Evolutionary conservation across 2,888 invertebrate genomes (phyloP).

Genomic region (Panzeria rudis): DNA sequence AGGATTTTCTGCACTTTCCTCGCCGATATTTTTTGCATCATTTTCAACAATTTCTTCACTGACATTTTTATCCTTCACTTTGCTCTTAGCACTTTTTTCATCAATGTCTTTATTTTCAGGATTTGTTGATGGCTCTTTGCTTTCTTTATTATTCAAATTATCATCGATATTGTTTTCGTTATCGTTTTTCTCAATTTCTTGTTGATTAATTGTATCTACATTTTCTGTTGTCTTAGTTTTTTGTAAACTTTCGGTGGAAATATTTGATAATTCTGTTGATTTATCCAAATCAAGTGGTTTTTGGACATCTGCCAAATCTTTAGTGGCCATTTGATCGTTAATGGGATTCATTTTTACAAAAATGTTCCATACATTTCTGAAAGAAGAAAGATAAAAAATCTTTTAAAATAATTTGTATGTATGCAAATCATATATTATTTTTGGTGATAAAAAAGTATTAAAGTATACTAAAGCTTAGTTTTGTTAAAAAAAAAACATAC

Average conservation of each 20-base stretch:
- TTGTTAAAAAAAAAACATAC: too few species aligned
- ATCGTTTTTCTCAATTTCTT: background rate
- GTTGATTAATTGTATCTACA: background rate
- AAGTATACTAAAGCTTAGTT: too few species aligned
- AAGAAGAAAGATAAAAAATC: background rate
- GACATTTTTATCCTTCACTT: background rate
- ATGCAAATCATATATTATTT: background rate
- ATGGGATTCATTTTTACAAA: constrained; percentile 48
- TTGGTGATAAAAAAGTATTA: too few species aligned
- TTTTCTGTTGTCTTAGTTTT: constrained; percentile 2
- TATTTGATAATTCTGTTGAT: constrained; percentile 2
- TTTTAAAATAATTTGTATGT: background rate
- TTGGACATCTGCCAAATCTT: background rate
- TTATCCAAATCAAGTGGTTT: background rate
- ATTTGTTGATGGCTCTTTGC: background rate
- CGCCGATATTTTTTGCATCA: too few species aligned
- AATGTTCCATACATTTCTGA: background rate
- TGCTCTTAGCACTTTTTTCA: background rate
- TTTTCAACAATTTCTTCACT: background rate
- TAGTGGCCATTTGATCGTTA: constrained; percentile 37
- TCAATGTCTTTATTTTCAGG: background rate
- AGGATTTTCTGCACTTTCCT: background rate
- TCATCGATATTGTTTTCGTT: background rate
- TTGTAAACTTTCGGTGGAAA: background rate
- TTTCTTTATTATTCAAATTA: background rate